Percentiles rank a stretch among this genome's conserved stretches.
phyloP scores from a whole-genome alignment of 92 coral and sea anemone genomes.

The Ricordea florida region DNA sequence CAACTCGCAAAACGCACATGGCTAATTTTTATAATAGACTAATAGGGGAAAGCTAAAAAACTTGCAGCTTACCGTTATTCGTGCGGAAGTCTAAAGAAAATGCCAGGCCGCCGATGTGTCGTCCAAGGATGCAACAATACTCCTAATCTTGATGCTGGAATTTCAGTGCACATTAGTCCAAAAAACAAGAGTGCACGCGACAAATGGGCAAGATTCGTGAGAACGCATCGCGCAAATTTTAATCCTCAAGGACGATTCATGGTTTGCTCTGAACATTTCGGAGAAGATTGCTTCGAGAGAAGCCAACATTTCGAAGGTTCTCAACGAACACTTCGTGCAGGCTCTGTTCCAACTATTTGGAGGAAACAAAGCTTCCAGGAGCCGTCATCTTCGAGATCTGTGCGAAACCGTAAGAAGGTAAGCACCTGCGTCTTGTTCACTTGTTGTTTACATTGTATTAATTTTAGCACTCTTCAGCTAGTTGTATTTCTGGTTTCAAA shows the following conservation, averaged over 20 bases:
- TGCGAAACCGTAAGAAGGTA: neutral
- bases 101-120: slow-evolving; percentile 32
- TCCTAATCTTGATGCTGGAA: slow-evolving; percentile 8
- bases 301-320: slow-evolving; percentile 7
- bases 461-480: too few species aligned
- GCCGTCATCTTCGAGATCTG: neutral
- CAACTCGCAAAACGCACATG: slow-evolving; percentile 10
- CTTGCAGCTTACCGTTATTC: neutral
- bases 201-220: slow-evolving; percentile 36
- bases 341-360: slow-evolving; percentile 55
- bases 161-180: slow-evolving; percentile 16
- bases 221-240: slow-evolving; percentile 29
- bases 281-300: slow-evolving; percentile 15
- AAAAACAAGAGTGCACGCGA: neutral
- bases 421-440: neutral
- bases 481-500: too few species aligned
- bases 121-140: slow-evolving; percentile 52
- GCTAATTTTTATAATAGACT: slow-evolving; percentile 11
- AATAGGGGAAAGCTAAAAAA: neutral
- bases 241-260: slow-evolving; percentile 12
- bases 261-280: slow-evolving; percentile 40
- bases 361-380: neutral
- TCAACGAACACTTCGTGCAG: neutral
- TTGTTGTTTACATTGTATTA: too few species aligned
- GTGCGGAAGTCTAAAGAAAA: neutral